Base-by-base conservation (phyloP, 1,140 invertebrate species). In the Diorhabda elongata region DNA sequence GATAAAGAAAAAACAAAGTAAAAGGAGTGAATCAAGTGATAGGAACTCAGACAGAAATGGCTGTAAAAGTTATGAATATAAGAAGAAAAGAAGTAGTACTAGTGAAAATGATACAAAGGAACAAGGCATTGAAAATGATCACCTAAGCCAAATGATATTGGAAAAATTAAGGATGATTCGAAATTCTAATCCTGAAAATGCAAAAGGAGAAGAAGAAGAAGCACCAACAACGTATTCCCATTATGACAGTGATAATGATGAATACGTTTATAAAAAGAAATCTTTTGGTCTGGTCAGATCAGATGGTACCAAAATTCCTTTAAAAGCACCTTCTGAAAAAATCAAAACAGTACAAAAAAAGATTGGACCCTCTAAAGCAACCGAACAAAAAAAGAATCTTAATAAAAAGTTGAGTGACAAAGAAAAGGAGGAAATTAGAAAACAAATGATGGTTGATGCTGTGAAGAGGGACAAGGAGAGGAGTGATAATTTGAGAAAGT, bases 391-490 rank as follows among this genome's bases (percentile, higher is more conserved):
- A 11, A 71, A 44, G 41, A 71, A 73, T 72, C 4, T 79, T 78
- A 69, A 74, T 79, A 70, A 78, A 82, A 81, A 79, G 77, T 71
- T 92, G 60, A 84, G 84, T 11, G 87, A 89, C 70, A 84, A 87
- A 71, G 93, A 96, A 79, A 90, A 89, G 71, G 88, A 93, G 77
- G 83, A 82, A 59, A 84, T 84, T 66, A 80, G 92, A 68, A 83
- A 85, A 61, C 92, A 94, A 83, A 97, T 97, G 95, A 90, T 92
- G 85, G 80, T 85, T 43, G 91, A 95, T 83, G 92, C 91, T 2
- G 82, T 83, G 67, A 87, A 87, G 85, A 82, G 91, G 5, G 90
- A 94, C 66, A 86, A 87, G 69, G 86, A 91, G 76, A 80, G 91
- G 66, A 83, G 83, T 58, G 83, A 83, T 73, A 89, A 87, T 74